Conservation (phyloP, 2,797 vertebrate species). For the Smutsia gigantea region DNA sequence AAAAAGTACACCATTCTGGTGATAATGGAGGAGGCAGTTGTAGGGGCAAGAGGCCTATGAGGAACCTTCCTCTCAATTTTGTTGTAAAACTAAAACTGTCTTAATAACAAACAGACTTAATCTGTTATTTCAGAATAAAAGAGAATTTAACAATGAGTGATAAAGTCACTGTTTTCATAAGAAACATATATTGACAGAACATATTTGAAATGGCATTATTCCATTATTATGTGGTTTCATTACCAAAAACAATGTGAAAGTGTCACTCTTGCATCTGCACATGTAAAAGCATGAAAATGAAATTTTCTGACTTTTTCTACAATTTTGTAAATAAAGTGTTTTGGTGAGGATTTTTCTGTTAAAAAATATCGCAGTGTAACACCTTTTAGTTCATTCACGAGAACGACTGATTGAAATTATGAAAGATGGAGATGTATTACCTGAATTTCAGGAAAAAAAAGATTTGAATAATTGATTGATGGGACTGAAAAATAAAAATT, state of each 20-base stretch:
- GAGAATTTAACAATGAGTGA: neutral
- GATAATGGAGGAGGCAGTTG: neutral
- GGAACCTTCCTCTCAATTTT: neutral
- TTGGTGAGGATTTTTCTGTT: neutral
- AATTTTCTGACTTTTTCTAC: constrained; percentile 17
- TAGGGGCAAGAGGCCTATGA: no score
- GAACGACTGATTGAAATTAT: constrained; percentile 51
- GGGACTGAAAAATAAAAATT: neutral
- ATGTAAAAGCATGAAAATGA: constrained; percentile 9
- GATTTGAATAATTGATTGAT: neutral
- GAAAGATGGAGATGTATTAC: neutral
- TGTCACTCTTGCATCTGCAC: neutral
- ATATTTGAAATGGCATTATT: neutral
- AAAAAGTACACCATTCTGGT: neutral
- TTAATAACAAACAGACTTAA: neutral
- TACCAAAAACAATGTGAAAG: neutral
- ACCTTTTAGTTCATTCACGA: neutral
- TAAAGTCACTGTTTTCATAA: neutral
- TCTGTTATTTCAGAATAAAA: neutral
- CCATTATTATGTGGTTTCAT: neutral
- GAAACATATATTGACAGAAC: neutral
- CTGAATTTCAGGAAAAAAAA: neutral
- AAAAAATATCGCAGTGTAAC: neutral
- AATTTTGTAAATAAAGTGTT: neutral
- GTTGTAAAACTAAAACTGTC: neutral